Base-by-base conservation (phyloP, 2,113 vertebrate genomes). In the Microtus montanus region DNA sequence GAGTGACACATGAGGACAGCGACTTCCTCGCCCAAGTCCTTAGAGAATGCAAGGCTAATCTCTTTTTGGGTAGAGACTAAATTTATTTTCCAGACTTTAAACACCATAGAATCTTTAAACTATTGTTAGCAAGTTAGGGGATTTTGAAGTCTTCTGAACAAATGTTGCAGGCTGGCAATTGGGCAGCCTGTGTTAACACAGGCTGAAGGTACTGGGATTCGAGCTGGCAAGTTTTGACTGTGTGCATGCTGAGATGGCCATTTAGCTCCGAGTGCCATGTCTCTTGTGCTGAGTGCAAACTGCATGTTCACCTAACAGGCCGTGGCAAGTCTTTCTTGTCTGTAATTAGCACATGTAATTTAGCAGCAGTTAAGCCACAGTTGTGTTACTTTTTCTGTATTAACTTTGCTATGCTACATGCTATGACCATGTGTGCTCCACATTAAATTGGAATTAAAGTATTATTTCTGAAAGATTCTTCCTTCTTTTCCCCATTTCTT, bases 101-200 rank as follows among this genome's bases (percentile, higher is more conserved):
- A 95, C 77, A 93, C 3, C 70, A 70, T 78, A 3, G 92, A 94
- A 74, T 94, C 77, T 95, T 96, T 92, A 94, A 97, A 93, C 93
- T 94, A 70, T 93, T 97, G 90, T 92, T 96, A 96, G 92, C 88
- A 97, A 91, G 92, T 93, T 89, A 88, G 96, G 86, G 63, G 93
- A 92, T 96, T 97, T 95, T 95, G 97, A 97, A 89, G 93, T 91
- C 92, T 92, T 95, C 90, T 89, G 28, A 92, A 82, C 92, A 95
- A 95, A 94, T n/a, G 87, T 94, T 95, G 92, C 95, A 93, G 93
- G 92, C 88, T 97, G 95, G 90, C 97, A 96, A 97, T 97, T 96
- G 94, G 93, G 95, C 88, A 94, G 86, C 97, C 88, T 82, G 90
- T 96, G 96, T 96, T 97, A 96, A 95, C 93, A 96, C 82, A 82